Evolutionary conservation across 2,888 invertebrate species (phyloP).

Genomic region (Cylloceria caligata): DNA sequence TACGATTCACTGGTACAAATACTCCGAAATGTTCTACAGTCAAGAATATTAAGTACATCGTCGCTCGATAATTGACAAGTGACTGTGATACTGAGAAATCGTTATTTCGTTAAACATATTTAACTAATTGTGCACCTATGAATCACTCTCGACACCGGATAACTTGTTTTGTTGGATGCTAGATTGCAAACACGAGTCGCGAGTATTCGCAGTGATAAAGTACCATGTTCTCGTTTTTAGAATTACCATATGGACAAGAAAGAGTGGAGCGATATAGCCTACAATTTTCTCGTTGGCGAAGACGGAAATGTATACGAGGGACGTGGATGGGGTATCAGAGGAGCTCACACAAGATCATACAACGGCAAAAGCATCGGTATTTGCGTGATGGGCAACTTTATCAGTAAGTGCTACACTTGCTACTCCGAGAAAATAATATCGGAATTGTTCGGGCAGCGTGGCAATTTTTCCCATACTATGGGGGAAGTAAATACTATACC

Average conservation of each 20-base stretch:
- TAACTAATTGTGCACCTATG: slow-evolving; percentile 6
- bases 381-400: slow-evolving; percentile 90
- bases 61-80: slow-evolving; percentile 42
- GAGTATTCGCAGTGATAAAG: background rate
- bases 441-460: too few species aligned
- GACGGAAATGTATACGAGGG: slow-evolving; percentile 82
- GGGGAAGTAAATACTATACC: too few species aligned
- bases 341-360: slow-evolving; percentile 84
- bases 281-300: slow-evolving; percentile 80
- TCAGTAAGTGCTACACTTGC: slow-evolving; percentile 80
- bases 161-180: background rate
- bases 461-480: too few species aligned
- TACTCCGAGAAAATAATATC: too few species aligned
- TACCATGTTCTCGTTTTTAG: slow-evolving; percentile 66
- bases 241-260: slow-evolving; percentile 76
- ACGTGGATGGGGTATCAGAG: slow-evolving; percentile 78
- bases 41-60: background rate
- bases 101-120: slow-evolving; percentile 1
- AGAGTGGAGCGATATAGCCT: slow-evolving; percentile 79
- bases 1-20: slow-evolving; percentile 37
- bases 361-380: slow-evolving; percentile 89
- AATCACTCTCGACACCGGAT: slow-evolving; percentile 3
- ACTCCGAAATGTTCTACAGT: background rate
- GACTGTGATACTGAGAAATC: slow-evolving; percentile 26
- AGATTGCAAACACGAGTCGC: background rate